Conservation (phyloP, 2,797 vertebrate species). For the Diplodus sargus region DNA sequence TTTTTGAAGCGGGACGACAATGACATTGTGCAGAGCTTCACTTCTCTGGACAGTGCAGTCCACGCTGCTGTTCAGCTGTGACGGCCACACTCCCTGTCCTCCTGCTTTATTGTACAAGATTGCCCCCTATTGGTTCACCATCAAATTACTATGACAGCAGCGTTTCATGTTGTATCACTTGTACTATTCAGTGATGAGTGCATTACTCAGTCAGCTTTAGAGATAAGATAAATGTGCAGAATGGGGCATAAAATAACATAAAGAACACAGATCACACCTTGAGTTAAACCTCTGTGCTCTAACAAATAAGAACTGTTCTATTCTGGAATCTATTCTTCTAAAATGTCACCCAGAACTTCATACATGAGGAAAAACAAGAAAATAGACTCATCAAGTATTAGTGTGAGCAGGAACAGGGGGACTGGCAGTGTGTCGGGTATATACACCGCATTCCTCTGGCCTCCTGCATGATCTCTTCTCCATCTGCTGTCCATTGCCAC, state of each 20-base stretch:
- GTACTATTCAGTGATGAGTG: conserved; percentile 2
- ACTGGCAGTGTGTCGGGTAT: conserved; percentile 50
- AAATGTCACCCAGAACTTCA: conserved; percentile 6
- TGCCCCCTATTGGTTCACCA: conserved; percentile 75
- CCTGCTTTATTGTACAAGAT: conserved; percentile 69
- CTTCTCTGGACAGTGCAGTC: conserved; percentile 10
- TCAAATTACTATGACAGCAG: conserved; percentile 30
- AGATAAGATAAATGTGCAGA: not conserved
- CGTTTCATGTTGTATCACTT: conserved; percentile 3
- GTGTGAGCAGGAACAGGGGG: conserved; percentile 39
- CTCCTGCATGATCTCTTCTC: conserved; percentile 76
- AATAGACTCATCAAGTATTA: conserved; percentile 26
- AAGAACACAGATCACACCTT: not conserved
- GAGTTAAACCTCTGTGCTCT: not conserved
- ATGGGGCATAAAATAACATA: not conserved
- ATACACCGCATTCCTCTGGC: conserved; percentile 63
- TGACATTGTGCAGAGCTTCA: conserved; percentile 18
- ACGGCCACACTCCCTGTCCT: conserved; percentile 3
- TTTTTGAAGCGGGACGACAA: conserved; percentile 1
- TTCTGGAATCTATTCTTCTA: no score
- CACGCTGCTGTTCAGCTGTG: conserved; percentile 22
- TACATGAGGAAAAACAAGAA: conserved; percentile 17
- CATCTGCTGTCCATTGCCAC: conserved; percentile 84
- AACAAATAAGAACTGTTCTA: not conserved
- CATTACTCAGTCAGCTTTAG: conserved; percentile 14